Evolutionary conservation across 2,113 vertebrate species (phyloP).

Genomic region (Psittacara wagleri): DNA sequence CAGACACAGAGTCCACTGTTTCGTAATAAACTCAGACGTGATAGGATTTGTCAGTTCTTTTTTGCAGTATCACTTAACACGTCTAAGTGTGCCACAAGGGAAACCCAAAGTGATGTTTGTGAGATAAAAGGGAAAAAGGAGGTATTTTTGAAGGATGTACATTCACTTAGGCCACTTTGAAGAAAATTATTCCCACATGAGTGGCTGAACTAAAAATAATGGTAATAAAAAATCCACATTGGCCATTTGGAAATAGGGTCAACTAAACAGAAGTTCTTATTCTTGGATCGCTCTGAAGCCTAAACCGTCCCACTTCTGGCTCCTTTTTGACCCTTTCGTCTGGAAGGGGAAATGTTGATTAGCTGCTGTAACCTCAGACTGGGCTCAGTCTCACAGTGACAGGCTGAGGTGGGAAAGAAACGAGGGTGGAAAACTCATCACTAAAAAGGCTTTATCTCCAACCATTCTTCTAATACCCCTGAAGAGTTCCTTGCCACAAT

Average conservation of each 20-base stretch:
- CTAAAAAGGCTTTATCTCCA: background rate
- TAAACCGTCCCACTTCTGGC: background rate
- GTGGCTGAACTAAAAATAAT: background rate
- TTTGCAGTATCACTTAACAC: background rate
- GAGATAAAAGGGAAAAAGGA: background rate
- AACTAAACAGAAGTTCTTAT: background rate
- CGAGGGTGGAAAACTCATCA: background rate
- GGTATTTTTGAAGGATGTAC: background rate
- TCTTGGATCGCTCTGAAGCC: background rate
- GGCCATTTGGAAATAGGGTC: background rate
- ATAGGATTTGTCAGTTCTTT: background rate
- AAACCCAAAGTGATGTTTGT: background rate
- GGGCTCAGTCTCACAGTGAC: background rate
- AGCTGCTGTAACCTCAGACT: background rate
- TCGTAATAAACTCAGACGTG: accelerated
- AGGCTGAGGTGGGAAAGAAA: background rate
- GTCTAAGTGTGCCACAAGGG: background rate
- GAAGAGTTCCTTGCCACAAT: background rate
- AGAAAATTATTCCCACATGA: background rate
- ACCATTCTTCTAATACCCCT: background rate
- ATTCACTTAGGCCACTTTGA: background rate
- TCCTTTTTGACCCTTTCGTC: background rate
- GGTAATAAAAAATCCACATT: background rate
- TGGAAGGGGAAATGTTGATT: background rate
- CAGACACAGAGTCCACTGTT: background rate